A percentile compares a stretch with the other conserved stretches of the same genome.
Conservation (phyloP, 2,797 vertebrate species). For the Phylloscopus collybita region DNA sequence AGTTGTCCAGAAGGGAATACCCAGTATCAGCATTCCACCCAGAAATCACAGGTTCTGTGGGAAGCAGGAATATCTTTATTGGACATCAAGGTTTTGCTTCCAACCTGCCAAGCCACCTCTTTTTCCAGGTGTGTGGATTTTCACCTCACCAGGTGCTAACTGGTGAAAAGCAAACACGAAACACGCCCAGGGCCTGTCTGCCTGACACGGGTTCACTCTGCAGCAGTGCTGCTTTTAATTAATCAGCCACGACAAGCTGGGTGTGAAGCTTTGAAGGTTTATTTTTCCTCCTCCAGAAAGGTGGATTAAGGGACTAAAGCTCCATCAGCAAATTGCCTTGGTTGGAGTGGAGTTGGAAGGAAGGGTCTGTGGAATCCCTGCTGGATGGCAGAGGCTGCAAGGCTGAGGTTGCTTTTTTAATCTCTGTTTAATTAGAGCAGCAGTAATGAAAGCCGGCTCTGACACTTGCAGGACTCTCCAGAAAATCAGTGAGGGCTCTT, state of each 20-base stretch:
- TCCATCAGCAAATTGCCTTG: background rate
- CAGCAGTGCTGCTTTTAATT: background rate
- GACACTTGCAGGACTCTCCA: background rate
- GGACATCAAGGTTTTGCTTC: background rate
- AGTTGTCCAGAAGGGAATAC: background rate
- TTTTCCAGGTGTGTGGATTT: background rate
- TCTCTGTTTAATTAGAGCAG: constrained; percentile 14
- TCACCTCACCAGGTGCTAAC: background rate
- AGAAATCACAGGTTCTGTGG: background rate
- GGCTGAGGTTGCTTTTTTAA: background rate
- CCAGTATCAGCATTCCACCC: background rate
- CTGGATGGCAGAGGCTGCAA: background rate
- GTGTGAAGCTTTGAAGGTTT: constrained; percentile 8
- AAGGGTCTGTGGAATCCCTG: background rate
- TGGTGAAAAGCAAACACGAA: background rate
- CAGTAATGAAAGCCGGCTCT: constrained; percentile 13
- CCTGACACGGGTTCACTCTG: background rate
- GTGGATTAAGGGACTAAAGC: constrained; percentile 31
- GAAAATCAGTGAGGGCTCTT: background rate
- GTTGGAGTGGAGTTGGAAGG: background rate
- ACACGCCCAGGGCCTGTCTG: background rate
- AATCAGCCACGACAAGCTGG: background rate
- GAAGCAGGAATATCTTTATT: background rate
- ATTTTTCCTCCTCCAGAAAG: background rate
- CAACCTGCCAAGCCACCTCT: background rate